These are phyloP conservation scores for Phrynocephalus vlangalii DNA, from an alignment of 2,797 vertebrate species.

Conservation along the genomic window DNA sequence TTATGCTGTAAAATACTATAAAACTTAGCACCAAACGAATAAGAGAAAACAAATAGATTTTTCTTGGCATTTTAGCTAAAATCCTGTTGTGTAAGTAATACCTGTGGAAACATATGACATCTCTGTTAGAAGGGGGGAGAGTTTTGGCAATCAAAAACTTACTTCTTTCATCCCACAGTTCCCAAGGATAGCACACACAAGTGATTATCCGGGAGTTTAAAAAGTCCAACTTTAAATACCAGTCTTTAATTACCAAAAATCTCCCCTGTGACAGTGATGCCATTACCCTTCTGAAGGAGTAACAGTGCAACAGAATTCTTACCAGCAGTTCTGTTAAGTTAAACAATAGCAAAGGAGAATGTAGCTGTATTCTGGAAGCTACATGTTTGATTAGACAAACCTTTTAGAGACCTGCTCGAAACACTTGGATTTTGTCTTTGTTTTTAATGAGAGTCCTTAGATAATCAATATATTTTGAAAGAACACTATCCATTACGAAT, in stretches of 20 bases:
- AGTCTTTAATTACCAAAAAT: too few relatives aligned
- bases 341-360: constrained; percentile 31
- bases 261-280: too few relatives aligned
- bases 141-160: too few relatives aligned
- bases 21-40: background rate
- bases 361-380: background rate
- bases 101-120: too few relatives aligned
- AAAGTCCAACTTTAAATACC: too few relatives aligned
- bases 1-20: constrained; percentile 45
- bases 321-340: background rate
- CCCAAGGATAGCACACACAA: too few relatives aligned
- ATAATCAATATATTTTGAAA: background rate
- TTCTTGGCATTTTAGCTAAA: background rate
- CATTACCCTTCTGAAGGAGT: too few relatives aligned
- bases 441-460: background rate
- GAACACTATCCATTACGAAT: fast-evolving
- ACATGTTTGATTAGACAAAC: background rate
- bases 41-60: constrained; percentile 32
- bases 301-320: too few relatives aligned
- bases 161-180: too few relatives aligned
- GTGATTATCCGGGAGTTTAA: too few relatives aligned
- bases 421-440: background rate
- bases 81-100: too few relatives aligned
- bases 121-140: too few relatives aligned
- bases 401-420: background rate